Percentiles rank a stretch among this genome's conserved stretches.
These are phyloP conservation scores for Ommatoiulus sabulosus DNA, from an alignment of 2,888 invertebrate genomes.

Conservation along the genomic window DNA sequence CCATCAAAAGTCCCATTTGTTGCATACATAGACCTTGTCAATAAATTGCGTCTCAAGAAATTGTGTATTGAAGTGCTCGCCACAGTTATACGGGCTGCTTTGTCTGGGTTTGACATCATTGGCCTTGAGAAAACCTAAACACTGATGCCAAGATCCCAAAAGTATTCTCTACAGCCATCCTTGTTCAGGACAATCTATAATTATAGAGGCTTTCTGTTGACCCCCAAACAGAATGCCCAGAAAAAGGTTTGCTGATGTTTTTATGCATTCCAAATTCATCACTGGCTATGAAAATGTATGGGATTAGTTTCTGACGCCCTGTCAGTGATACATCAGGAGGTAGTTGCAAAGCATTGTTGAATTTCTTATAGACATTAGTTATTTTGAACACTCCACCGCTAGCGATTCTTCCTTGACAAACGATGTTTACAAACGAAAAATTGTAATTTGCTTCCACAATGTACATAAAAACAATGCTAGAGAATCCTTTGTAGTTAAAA, in stretches of 20 bases:
- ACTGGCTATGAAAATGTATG: constrained; percentile 47
- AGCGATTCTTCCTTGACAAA: neutral
- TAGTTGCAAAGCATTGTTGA: neutral
- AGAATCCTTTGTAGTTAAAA: constrained; percentile 49
- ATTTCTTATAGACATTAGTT: neutral
- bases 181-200: neutral
- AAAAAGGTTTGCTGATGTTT: constrained; percentile 16
- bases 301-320: neutral
- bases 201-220: neutral
- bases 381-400: constrained; percentile 30
- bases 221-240: neutral
- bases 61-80: neutral
- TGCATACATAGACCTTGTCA: neutral
- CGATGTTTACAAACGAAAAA: constrained; percentile 26
- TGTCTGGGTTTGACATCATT: neutral
- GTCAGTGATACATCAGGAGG: neutral
- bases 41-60: neutral
- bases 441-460: constrained; percentile 50
- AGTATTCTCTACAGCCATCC: neutral
- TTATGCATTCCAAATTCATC: constrained; percentile 15
- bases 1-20: neutral
- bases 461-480: constrained; percentile 26
- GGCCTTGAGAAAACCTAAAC: constrained; percentile 42
- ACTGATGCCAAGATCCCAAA: neutral
- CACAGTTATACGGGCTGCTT: neutral